These are phyloP conservation scores for Axis porcinus DNA, from an alignment of 2,113 vertebrate genomes.

Conservation along the genomic window DNA sequence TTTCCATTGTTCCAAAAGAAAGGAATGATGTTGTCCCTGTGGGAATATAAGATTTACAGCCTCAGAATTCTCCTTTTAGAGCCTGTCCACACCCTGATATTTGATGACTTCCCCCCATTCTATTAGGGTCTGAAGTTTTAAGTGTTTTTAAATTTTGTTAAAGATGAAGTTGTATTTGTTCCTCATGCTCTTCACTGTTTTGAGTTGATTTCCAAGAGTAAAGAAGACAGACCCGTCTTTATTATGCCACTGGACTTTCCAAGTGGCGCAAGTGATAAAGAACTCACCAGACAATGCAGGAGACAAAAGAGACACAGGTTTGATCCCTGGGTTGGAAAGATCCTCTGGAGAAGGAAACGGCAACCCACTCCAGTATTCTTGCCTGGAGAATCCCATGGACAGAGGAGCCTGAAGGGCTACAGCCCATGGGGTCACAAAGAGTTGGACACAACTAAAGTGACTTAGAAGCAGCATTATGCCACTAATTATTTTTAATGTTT, in stretches of 20 bases:
- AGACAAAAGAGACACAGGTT: neutral
- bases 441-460: neutral
- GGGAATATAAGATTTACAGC: no score
- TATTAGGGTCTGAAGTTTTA: neutral
- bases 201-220: constrained; percentile 1
- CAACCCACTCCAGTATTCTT: neutral
- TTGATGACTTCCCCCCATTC: neutral
- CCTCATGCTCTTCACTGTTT: neutral
- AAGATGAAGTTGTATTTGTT: neutral
- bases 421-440: neutral
- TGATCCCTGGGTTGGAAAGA: neutral
- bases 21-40: no score
- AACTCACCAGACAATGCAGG: neutral
- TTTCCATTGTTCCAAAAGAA: no score
- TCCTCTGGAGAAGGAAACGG: neutral
- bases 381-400: neutral
- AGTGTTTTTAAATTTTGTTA: neutral
- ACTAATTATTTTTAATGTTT: neutral
- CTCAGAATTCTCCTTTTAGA: no score
- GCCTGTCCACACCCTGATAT: neutral
- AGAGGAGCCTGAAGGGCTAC: neutral
- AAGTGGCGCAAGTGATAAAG: neutral
- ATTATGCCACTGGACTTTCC: neutral
- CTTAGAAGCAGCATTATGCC: neutral
- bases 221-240: neutral